Percentiles rank a stretch among this genome's conserved stretches.
phyloP scores from a whole-genome alignment of 2,113 vertebrate species.

The Cygnus atratus region DNA sequence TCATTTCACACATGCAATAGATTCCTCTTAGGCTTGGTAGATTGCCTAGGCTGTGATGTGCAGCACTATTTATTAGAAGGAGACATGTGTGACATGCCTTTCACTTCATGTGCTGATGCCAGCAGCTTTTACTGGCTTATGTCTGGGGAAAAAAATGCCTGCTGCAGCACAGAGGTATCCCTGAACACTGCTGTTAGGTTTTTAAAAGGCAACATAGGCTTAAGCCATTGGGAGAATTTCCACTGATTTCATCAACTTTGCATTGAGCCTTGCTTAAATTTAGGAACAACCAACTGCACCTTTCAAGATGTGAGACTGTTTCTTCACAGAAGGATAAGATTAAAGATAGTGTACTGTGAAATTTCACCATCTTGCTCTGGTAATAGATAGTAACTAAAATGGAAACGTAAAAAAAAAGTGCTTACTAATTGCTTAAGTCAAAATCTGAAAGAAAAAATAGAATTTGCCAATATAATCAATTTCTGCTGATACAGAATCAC shows the following conservation, averaged over 20 bases:
- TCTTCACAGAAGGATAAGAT: neutral
- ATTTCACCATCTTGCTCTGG: neutral
- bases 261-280: neutral
- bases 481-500: neutral
- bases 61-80: slow-evolving; percentile 7
- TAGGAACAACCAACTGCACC: neutral
- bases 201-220: neutral
- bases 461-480: neutral
- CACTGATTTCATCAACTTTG: neutral
- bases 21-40: slow-evolving; percentile 25
- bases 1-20: neutral
- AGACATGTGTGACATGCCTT: slow-evolving; percentile 22
- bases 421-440: neutral
- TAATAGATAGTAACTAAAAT: neutral
- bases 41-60: slow-evolving; percentile 25
- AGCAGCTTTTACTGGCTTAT: slow-evolving; percentile 36
- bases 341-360: neutral
- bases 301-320: neutral
- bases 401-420: neutral
- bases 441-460: neutral
- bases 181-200: neutral
- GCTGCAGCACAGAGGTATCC: neutral
- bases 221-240: neutral
- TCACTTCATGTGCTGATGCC: neutral
- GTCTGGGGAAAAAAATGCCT: neutral